Evolutionary conservation across 2,113 vertebrate species (phyloP).

Genomic region (Myotis yumanensis): DNA sequence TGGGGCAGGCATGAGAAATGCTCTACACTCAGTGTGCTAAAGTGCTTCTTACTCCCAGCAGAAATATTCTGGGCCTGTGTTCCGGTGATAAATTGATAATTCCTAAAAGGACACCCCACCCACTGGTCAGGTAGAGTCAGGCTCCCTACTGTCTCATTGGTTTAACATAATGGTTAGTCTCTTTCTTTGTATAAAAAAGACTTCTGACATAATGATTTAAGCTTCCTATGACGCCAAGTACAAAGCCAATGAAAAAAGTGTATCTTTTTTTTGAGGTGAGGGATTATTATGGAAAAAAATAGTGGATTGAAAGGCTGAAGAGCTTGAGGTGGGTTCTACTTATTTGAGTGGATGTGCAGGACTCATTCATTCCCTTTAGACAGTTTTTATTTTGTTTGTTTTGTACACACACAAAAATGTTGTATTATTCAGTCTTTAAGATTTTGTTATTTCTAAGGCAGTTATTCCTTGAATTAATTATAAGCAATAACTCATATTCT

Average conservation of each 20-base stretch:
- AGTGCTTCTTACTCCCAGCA: neutral
- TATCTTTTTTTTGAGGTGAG: constrained; percentile 26
- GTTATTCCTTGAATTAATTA: constrained; percentile 32
- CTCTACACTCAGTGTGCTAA: neutral
- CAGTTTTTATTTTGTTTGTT: neutral
- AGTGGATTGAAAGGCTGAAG: neutral
- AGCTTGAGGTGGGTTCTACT: neutral
- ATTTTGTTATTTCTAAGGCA: constrained; percentile 39
- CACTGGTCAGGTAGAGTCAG: neutral
- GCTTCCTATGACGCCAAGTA: neutral
- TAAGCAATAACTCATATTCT: constrained; percentile 26
- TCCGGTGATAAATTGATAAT: neutral
- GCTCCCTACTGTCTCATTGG: neutral
- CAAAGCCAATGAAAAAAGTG: constrained; percentile 33
- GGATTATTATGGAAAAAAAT: constrained; percentile 29
- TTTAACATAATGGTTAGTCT: neutral
- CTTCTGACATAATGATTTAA: constrained; percentile 37
- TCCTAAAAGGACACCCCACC: neutral
- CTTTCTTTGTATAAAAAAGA: neutral
- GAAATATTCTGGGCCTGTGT: neutral
- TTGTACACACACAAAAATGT: neutral
- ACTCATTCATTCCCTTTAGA: neutral
- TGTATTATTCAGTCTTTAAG: neutral
- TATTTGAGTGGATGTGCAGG: constrained; percentile 5
- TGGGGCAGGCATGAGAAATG: neutral